phyloP scores from a whole-genome alignment of 92 coral and sea anemone species.

The Porites rus region DNA sequence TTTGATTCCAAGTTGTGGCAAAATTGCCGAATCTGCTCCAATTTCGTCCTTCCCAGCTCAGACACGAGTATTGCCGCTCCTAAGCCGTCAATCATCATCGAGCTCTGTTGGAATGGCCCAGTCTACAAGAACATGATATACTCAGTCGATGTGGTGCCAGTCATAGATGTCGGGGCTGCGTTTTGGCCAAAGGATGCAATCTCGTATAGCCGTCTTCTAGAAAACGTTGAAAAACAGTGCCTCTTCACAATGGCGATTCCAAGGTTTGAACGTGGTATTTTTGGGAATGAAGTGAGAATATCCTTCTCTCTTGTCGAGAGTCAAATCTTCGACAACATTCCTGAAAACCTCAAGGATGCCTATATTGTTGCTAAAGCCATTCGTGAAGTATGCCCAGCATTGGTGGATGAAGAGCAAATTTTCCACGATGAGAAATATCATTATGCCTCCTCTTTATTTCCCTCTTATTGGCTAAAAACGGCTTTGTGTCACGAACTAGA shows the following conservation, averaged over 20 bases:
- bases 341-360: constrained; percentile 60
- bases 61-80: constrained; percentile 30
- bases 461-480: constrained; percentile 64
- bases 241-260: constrained; percentile 48
- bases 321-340: constrained; percentile 46
- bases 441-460: constrained; percentile 29
- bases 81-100: constrained; percentile 55
- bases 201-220: constrained; percentile 30
- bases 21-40: constrained; percentile 54
- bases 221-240: constrained; percentile 34
- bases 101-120: constrained; percentile 64
- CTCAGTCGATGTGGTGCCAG: constrained; percentile 63
- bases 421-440: constrained; percentile 9
- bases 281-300: constrained; percentile 50
- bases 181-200: constrained; percentile 56
- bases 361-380: constrained; percentile 57
- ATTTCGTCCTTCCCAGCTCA: constrained; percentile 51
- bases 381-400: constrained; percentile 47
- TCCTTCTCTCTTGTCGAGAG: constrained; percentile 48
- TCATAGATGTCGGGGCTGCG: constrained; percentile 46
- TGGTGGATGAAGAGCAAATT: constrained; percentile 21
- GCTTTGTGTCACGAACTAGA: constrained; percentile 58
- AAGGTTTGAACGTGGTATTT: constrained; percentile 40
- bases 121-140: constrained; percentile 62
- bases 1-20: constrained; percentile 55